phyloP scores from a whole-genome alignment of 2,113 vertebrate genomes.

The Oncorhynchus mykiss region DNA sequence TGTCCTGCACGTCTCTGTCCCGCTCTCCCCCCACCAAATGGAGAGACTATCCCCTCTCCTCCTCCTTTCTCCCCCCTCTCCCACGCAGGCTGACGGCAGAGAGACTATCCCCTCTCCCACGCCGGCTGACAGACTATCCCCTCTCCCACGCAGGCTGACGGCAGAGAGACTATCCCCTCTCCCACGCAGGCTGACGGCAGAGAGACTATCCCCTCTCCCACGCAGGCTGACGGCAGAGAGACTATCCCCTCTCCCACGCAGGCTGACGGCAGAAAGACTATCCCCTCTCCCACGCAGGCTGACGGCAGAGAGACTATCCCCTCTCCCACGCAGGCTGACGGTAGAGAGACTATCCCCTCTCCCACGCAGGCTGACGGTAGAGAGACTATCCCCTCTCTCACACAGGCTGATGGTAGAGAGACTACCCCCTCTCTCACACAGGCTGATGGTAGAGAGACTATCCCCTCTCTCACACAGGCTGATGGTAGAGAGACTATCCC shows the following conservation, averaged over 20 bases:
- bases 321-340: slow-evolving; percentile 3
- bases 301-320: slow-evolving; percentile 37
- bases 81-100: too few relatives aligned
- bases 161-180: slow-evolving; percentile 45
- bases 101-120: too few relatives aligned
- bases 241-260: slow-evolving; percentile 34
- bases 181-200: background rate
- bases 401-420: slow-evolving; percentile 12
- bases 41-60: too few relatives aligned
- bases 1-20: too few relatives aligned
- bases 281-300: slow-evolving; percentile 1
- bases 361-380: background rate
- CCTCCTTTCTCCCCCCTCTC: too few relatives aligned
- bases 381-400: slow-evolving; percentile 43
- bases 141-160: slow-evolving; percentile 26
- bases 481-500: slow-evolving; percentile 41
- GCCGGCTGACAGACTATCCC: too few relatives aligned
- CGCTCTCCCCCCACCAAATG: too few relatives aligned
- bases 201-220: slow-evolving; percentile 39
- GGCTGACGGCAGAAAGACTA: slow-evolving; percentile 33
- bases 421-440: slow-evolving; percentile 35
- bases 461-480: slow-evolving; percentile 29
- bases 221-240: slow-evolving; percentile 6
- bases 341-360: slow-evolving; percentile 44
- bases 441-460: slow-evolving; percentile 34